These are phyloP conservation scores for Calephelis virginiensis DNA, from an alignment of 1,140 invertebrate species.

Conservation along the genomic window DNA sequence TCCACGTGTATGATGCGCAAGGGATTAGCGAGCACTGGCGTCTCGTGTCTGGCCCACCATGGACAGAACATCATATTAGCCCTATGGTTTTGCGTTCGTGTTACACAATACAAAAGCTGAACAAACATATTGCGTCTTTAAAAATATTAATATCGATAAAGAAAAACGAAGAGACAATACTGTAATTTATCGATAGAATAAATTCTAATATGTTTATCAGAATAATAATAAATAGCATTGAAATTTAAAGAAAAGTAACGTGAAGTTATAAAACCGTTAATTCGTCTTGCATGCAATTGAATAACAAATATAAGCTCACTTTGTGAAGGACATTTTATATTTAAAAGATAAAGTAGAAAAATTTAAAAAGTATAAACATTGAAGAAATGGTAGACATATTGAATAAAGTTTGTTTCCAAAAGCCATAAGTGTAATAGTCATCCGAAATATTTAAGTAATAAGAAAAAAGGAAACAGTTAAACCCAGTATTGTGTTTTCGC, in stretches of 20 bases:
- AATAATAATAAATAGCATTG: slow-evolving; percentile 7
- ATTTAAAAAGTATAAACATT: no score
- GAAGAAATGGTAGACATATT: no score
- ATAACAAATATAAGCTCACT: background rate
- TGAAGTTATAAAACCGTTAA: background rate
- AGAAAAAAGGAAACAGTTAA: no score
- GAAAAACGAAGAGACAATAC: slow-evolving; percentile 19
- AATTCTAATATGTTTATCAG: background rate
- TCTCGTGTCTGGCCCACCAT: slow-evolving; percentile 84
- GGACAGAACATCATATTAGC: slow-evolving; percentile 51
- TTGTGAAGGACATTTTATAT: background rate
- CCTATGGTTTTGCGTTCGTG: slow-evolving; percentile 45
- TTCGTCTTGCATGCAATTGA: background rate
- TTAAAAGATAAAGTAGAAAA: no score
- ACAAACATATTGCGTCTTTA: slow-evolving; percentile 11
- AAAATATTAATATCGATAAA: slow-evolving; percentile 10
- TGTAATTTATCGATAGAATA: background rate
- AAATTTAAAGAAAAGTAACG: background rate
- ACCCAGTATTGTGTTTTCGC: no score
- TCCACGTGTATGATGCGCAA: slow-evolving; percentile 89
- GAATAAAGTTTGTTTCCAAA: no score
- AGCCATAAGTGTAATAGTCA: no score
- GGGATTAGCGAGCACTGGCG: slow-evolving; percentile 85
- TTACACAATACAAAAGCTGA: slow-evolving; percentile 21
- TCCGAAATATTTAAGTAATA: no score